These are phyloP conservation scores for Drosophila testacea DNA, from an alignment of 2,888 invertebrate species.

Conservation along the genomic window DNA sequence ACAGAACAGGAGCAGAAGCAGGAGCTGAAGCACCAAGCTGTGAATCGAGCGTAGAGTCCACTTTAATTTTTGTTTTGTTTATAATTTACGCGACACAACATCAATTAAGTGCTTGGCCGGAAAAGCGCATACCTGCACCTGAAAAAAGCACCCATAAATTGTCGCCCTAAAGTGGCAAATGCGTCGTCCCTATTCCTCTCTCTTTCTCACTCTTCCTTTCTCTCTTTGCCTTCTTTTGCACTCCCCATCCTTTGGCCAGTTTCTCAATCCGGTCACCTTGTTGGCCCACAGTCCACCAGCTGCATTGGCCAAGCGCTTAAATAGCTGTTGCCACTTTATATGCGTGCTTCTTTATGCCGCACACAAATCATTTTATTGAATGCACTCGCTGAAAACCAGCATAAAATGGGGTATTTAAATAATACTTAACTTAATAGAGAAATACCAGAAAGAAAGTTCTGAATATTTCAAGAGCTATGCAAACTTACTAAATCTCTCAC, in stretches of 20 bases:
- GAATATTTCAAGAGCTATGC: neutral
- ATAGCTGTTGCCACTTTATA: conserved; percentile 70
- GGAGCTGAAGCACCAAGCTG: neutral
- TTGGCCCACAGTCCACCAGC: conserved; percentile 53
- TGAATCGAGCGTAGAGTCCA: conserved; percentile 60
- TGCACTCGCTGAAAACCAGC: conserved; percentile 19
- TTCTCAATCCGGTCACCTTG: conserved; percentile 28
- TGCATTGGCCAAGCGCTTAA: conserved; percentile 63
- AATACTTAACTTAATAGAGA: neutral
- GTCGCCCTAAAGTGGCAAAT: conserved; percentile 73
- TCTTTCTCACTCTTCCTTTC: neutral
- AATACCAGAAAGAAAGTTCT: neutral
- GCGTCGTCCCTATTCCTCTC: conserved; percentile 27
- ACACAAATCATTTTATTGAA: conserved; percentile 72
- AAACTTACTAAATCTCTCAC: neutral
- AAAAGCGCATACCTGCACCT: conserved; percentile 83
- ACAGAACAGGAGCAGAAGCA: conserved; percentile 13
- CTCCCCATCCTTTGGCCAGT: neutral
- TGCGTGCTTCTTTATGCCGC: conserved; percentile 63
- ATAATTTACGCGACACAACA: conserved; percentile 85
- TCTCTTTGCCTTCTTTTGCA: too few species aligned
- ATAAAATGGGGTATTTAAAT: conserved; percentile 4
- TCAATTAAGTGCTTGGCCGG: conserved; percentile 84
- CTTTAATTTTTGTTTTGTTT: conserved; percentile 83
- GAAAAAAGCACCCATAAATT: conserved; percentile 81